These are phyloP conservation scores for Sterrhoptilus dennistouni DNA, from an alignment of 2,113 vertebrate genomes.

Conservation along the genomic window DNA sequence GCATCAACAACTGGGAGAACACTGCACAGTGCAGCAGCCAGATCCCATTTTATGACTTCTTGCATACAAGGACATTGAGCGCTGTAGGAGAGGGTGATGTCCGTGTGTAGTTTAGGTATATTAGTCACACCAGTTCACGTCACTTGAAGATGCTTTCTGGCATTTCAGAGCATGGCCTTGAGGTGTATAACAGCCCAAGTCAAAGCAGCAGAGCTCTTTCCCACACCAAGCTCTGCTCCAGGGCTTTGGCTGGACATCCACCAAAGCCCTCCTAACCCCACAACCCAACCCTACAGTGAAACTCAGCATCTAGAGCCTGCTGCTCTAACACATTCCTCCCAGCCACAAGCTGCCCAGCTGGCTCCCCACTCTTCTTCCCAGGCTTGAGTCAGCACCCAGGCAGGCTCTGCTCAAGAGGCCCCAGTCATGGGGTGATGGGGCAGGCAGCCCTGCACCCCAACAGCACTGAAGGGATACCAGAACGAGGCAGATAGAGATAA, in stretches of 20 bases:
- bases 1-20: not conserved
- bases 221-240: not conserved
- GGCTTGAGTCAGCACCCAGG: not conserved
- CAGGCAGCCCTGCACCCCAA: not conserved
- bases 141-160: not conserved
- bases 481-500: not conserved
- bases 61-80: not conserved
- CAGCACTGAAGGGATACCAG: not conserved
- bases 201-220: not conserved
- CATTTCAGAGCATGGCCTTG: not conserved
- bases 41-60: not conserved
- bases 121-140: not conserved
- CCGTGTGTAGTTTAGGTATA: rapidly evolving
- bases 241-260: not conserved
- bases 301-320: not conserved
- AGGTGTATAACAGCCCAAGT: not conserved
- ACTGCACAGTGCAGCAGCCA: not conserved
- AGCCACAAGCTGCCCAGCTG: not conserved
- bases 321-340: not conserved
- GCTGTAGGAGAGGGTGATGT: not conserved
- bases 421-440: not conserved
- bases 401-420: not conserved
- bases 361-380: not conserved
- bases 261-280: not conserved
- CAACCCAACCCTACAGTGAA: not conserved